Evolutionary conservation across 2,888 invertebrate genomes (phyloP).

Genomic region (Eretmocerus hayati): DNA sequence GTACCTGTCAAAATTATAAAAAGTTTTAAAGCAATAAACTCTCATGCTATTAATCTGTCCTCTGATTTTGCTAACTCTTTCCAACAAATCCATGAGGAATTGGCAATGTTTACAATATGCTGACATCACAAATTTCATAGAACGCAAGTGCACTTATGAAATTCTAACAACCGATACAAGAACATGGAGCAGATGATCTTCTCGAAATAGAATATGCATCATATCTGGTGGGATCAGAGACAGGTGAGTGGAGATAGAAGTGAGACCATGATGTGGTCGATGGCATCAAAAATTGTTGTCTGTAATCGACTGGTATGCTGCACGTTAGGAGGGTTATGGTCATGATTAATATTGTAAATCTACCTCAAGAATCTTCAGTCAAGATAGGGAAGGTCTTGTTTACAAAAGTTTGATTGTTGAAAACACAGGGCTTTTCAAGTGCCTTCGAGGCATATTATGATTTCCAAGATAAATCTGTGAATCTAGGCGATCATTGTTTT

Average conservation of each 20-base stretch:
- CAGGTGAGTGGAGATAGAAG: too few species aligned
- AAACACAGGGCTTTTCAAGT: slow-evolving; percentile 98
- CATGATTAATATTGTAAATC: slow-evolving; percentile 83
- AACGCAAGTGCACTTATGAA: slow-evolving; percentile 97
- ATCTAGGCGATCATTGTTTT: too few species aligned
- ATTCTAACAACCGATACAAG: slow-evolving; percentile 96
- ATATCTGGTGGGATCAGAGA: slow-evolving; percentile 76
- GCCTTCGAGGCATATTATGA: slow-evolving; percentile 99
- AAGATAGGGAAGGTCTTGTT: slow-evolving; percentile 84
- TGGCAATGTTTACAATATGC: too few species aligned
- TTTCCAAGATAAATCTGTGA: slow-evolving; percentile 94
- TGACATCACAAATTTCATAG: slow-evolving; percentile 24
- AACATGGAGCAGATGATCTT: slow-evolving; percentile 96
- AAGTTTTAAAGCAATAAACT: too few species aligned
- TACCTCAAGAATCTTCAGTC: too few species aligned
- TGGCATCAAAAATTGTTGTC: background rate
- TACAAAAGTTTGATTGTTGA: slow-evolving; percentile 89
- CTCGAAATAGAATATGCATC: slow-evolving; percentile 87
- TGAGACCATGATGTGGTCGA: background rate
- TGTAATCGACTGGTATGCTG: too few species aligned
- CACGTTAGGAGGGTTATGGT: slow-evolving; percentile 93
- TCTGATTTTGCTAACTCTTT: too few species aligned
- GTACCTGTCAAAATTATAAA: too few species aligned
- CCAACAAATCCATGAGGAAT: too few species aligned
- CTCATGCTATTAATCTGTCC: too few species aligned